A percentile compares a stretch with the other conserved stretches of the same genome.
Evolutionary conservation across 2,888 invertebrate genomes (phyloP).

Genomic region (Leucoma salicis): DNA sequence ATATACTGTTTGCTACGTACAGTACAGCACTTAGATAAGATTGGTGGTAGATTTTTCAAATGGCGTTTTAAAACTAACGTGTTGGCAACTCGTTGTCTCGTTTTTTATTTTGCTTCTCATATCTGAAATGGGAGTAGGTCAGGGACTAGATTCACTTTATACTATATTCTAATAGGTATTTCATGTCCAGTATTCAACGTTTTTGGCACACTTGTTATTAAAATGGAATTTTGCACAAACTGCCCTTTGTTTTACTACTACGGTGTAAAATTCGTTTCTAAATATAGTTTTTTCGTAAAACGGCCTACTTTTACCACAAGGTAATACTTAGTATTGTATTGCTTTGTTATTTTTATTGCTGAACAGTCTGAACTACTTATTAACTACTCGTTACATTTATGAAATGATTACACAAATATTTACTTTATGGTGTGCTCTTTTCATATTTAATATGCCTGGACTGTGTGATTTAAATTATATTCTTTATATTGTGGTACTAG

Average conservation of each 20-base stretch:
- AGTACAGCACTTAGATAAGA: too few relatives aligned
- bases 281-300: constrained; percentile 6
- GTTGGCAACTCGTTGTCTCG: constrained; percentile 31
- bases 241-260: constrained; percentile 21
- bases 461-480: too few relatives aligned
- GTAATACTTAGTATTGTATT: too few relatives aligned
- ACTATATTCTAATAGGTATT: constrained; percentile 5
- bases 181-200: constrained; percentile 20
- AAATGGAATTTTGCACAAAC: constrained; percentile 14
- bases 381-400: too few relatives aligned
- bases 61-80: constrained; percentile 14
- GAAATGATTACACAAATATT: too few relatives aligned
- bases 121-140: constrained; percentile 31
- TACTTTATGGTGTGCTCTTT: too few relatives aligned
- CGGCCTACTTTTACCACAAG: too few relatives aligned
- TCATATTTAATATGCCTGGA: too few relatives aligned
- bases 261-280: constrained; percentile 5
- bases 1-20: too few relatives aligned
- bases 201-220: constrained; percentile 31
- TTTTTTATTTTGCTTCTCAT: constrained; percentile 25
- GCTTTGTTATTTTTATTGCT: too few relatives aligned
- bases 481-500: too few relatives aligned
- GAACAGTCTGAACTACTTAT: too few relatives aligned
- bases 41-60: background rate
- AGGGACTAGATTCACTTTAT: constrained; percentile 25